phyloP scores from a whole-genome alignment of 2,797 vertebrate species.

The Ctenopoma kingsleyae region DNA sequence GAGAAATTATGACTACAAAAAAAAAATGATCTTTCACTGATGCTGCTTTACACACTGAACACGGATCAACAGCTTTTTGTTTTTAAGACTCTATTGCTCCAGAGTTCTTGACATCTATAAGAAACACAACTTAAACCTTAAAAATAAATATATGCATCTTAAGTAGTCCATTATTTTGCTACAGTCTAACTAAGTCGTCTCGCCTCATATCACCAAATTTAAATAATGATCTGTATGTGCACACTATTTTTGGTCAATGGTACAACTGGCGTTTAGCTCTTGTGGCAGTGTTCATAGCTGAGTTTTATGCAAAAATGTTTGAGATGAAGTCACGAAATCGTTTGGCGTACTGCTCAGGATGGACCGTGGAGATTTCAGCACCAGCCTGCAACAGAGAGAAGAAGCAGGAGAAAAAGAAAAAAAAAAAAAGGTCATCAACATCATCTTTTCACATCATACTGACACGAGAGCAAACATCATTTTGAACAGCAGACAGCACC shows the following conservation, averaged over 20 bases:
- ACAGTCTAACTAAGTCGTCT: slow-evolving; percentile 45
- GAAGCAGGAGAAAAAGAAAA: not conserved
- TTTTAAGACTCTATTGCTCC: slow-evolving; percentile 37
- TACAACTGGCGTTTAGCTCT: slow-evolving; percentile 22
- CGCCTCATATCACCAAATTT: slow-evolving; percentile 34
- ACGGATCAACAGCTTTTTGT: slow-evolving; percentile 54
- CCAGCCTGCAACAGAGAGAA: slow-evolving; percentile 81
- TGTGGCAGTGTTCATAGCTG: slow-evolving; percentile 5
- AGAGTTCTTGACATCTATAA: slow-evolving; percentile 51
- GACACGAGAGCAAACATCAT: not conserved
- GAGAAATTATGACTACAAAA: not conserved
- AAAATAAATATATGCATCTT: slow-evolving; percentile 81
- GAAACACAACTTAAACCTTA: slow-evolving; percentile 65
- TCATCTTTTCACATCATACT: not conserved
- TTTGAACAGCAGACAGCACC: not conserved
- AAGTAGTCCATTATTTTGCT: slow-evolving; percentile 69
- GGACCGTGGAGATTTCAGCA: slow-evolving; percentile 95
- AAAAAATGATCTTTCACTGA: slow-evolving; percentile 25
- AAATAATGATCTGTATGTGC: slow-evolving; percentile 34
- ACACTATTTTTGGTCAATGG: slow-evolving; percentile 51
- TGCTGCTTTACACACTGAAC: slow-evolving; percentile 37
- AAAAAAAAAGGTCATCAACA: not conserved
- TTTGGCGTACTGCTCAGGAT: slow-evolving; percentile 95
- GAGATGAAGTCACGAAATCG: slow-evolving; percentile 95
- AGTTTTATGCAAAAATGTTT: slow-evolving; percentile 91